Percentiles rank a stretch among this genome's conserved stretches.
Evolutionary conservation across 2,113 vertebrate genomes (phyloP).

Genomic region (Tinamus guttatus): DNA sequence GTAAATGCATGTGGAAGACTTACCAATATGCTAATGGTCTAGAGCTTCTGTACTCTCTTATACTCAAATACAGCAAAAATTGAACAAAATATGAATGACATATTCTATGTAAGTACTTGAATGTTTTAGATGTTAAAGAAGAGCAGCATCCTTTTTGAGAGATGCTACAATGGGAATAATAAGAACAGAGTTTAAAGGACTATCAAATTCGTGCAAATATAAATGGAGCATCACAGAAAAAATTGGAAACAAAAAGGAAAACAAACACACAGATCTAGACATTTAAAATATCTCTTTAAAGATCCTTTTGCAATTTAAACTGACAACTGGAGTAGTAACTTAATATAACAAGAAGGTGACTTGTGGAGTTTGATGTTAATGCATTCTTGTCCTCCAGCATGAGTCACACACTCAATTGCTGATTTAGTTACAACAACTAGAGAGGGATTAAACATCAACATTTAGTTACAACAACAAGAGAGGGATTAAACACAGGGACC

Average conservation of each 20-base stretch:
- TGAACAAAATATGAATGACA: background rate
- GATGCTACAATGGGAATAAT: background rate
- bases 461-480: constrained; percentile 59
- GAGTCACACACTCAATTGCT: background rate
- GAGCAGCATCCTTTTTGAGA: background rate
- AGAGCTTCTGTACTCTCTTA: background rate
- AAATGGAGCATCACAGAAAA: background rate
- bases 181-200: background rate
- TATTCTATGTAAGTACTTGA: background rate
- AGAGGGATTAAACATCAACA: no score
- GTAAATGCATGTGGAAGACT: background rate
- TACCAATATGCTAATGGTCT: background rate
- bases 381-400: background rate
- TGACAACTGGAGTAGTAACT: constrained; percentile 25
- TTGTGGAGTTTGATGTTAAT: background rate
- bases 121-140: background rate
- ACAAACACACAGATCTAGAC: background rate
- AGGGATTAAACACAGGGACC: background rate
- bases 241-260: background rate
- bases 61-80: background rate
- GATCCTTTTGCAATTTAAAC: background rate
- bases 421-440: constrained; percentile 53
- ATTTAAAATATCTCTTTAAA: background rate
- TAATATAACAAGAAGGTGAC: background rate
- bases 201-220: background rate